These are phyloP conservation scores for Dromaius novaehollandiae DNA, from an alignment of 2,113 vertebrate species.

Conservation along the genomic window DNA sequence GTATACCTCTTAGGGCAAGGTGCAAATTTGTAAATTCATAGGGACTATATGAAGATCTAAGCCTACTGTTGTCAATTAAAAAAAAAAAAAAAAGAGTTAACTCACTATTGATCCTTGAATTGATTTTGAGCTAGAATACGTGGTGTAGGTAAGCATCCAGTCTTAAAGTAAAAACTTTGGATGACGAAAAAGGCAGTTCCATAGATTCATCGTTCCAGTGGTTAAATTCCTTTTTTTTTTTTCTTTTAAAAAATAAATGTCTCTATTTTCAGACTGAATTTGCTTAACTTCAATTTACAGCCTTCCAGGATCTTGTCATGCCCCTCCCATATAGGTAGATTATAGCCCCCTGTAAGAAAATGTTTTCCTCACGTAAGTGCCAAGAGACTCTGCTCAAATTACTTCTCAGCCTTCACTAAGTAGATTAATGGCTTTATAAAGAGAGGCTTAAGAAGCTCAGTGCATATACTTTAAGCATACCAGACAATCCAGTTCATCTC, in stretches of 20 bases:
- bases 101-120: neutral
- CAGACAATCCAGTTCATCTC: neutral
- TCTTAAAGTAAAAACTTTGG: neutral
- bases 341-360: neutral
- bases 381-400: constrained; percentile 4
- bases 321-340: neutral
- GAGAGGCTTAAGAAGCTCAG: neutral
- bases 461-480: neutral
- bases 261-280: neutral
- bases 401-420: neutral
- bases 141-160: neutral
- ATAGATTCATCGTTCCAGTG: neutral
- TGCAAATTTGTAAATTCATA: neutral
- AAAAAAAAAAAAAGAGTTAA: neutral
- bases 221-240: neutral
- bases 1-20: neutral
- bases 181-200: neutral
- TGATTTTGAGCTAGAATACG: neutral
- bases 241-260: neutral
- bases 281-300: neutral
- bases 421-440: constrained; percentile 42
- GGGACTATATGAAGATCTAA: neutral
- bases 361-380: neutral
- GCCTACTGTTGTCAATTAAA: neutral
- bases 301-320: neutral